phyloP scores from a whole-genome alignment of 2,888 invertebrate genomes.

The Phalera bucephala region DNA sequence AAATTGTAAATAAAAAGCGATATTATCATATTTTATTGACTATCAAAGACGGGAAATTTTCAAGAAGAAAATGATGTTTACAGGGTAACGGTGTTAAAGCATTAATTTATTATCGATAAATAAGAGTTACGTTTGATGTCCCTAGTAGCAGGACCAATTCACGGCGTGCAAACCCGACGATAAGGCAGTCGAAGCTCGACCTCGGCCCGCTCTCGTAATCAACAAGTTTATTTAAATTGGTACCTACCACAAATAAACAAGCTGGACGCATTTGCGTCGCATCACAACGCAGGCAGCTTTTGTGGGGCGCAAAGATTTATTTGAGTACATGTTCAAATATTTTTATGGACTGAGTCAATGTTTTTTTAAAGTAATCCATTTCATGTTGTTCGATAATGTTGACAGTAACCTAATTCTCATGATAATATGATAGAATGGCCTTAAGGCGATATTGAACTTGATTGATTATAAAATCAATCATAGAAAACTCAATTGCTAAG shows the following conservation, averaged over 20 bases:
- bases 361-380: too few relatives aligned
- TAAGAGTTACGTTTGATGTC: slow-evolving; percentile 29
- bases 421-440: not conserved
- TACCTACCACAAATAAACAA: slow-evolving; percentile 52
- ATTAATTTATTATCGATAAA: slow-evolving; percentile 13
- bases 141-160: slow-evolving; percentile 42
- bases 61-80: too few relatives aligned
- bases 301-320: slow-evolving; percentile 39
- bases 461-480: too few relatives aligned
- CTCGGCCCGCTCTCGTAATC: slow-evolving; percentile 39
- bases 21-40: not conserved
- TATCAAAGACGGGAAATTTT: too few relatives aligned
- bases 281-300: slow-evolving; percentile 11
- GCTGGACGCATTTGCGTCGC: slow-evolving; percentile 34
- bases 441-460: too few relatives aligned
- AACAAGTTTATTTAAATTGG: slow-evolving; percentile 59
- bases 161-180: slow-evolving; percentile 41
- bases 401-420: too few relatives aligned
- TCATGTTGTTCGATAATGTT: too few relatives aligned
- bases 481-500: too few relatives aligned
- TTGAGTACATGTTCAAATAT: slow-evolving; percentile 11
- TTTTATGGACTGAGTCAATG: too few relatives aligned
- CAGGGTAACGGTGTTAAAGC: slow-evolving; percentile 9
- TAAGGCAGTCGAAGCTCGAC: slow-evolving; percentile 33
- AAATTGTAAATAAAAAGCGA: too few relatives aligned